Conservation (phyloP, 2,888 invertebrate genomes). For the Toxonevra muliebris region DNA sequence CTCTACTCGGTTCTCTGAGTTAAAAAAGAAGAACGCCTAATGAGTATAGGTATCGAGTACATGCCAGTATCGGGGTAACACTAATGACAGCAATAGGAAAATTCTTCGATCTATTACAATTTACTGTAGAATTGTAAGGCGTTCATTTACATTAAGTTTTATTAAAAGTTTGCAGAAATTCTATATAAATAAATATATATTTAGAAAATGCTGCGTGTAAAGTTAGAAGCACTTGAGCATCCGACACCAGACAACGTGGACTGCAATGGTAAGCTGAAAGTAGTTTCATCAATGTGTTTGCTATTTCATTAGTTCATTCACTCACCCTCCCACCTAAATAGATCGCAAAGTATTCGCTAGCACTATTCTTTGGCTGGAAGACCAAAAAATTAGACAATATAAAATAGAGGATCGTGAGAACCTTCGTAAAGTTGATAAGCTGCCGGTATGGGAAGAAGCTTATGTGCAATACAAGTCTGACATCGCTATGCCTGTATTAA, state of each 20-base stretch:
- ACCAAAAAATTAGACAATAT: conserved; percentile 90
- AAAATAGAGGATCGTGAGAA: conserved; percentile 81
- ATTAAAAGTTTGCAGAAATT: too few species aligned
- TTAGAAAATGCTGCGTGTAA: conserved; percentile 78
- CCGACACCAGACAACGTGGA: conserved; percentile 77
- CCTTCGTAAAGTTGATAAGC: conserved; percentile 74
- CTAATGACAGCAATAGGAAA: too few species aligned
- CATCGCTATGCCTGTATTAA: conserved; percentile 76
- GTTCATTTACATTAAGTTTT: too few species aligned
- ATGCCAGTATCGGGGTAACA: too few species aligned
- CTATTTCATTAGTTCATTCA: too few species aligned
- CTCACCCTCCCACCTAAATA: conserved; percentile 57
- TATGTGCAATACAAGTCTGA: conserved; percentile 80
- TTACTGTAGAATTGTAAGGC: too few species aligned
- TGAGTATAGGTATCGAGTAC: too few species aligned
- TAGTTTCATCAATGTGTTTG: background rate
- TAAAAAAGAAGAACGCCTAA: too few species aligned
- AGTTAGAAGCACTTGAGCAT: conserved; percentile 81
- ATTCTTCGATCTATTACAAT: too few species aligned
- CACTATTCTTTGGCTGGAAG: conserved; percentile 89
- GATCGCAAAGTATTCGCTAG: conserved; percentile 83
- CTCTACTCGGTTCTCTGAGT: too few species aligned
- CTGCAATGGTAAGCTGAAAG: conserved; percentile 70
- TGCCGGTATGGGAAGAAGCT: conserved; percentile 74
- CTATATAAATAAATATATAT: too few species aligned